Conservation (phyloP, 2,888 invertebrate species). For the Oxytorus armatus region DNA sequence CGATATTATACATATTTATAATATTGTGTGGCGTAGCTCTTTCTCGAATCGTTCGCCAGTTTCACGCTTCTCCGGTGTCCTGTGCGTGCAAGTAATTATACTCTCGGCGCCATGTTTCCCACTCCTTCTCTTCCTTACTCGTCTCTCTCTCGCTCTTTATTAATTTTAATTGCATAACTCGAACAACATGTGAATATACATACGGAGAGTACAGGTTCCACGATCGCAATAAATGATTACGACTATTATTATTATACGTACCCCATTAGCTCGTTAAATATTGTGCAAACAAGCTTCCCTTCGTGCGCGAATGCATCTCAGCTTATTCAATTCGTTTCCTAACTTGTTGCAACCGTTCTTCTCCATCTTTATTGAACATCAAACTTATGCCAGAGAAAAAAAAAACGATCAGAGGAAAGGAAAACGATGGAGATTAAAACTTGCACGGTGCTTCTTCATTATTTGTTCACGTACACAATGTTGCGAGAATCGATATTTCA, state of each 20-base stretch:
- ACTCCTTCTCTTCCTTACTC: constrained; percentile 5
- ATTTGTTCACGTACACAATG: too few relatives aligned
- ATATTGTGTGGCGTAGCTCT: background rate
- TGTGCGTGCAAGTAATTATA: constrained; percentile 49
- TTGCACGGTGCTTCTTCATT: too few relatives aligned
- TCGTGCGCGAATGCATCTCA: background rate
- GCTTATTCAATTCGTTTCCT: background rate
- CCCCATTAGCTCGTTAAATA: background rate
- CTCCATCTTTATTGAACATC: too few relatives aligned
- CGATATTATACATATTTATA: background rate
- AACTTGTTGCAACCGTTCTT: too few relatives aligned
- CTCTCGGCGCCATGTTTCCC: background rate
- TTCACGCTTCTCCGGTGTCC: constrained; percentile 45
- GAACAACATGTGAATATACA: background rate
- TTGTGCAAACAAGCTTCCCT: constrained; percentile 5
- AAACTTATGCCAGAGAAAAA: too few relatives aligned
- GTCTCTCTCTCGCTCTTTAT: constrained; percentile 10
- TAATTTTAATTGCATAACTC: constrained; percentile 30
- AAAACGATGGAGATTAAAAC: too few relatives aligned
- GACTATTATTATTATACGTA: too few relatives aligned
- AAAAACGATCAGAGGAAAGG: too few relatives aligned
- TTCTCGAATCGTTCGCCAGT: constrained; percentile 29
- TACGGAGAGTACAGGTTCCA: too few relatives aligned
- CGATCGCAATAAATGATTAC: too few relatives aligned
- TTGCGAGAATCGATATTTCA: too few relatives aligned